Evolutionary conservation across 2,888 invertebrate species (phyloP).

Genomic region (Zaprionus bogoriensis): DNA sequence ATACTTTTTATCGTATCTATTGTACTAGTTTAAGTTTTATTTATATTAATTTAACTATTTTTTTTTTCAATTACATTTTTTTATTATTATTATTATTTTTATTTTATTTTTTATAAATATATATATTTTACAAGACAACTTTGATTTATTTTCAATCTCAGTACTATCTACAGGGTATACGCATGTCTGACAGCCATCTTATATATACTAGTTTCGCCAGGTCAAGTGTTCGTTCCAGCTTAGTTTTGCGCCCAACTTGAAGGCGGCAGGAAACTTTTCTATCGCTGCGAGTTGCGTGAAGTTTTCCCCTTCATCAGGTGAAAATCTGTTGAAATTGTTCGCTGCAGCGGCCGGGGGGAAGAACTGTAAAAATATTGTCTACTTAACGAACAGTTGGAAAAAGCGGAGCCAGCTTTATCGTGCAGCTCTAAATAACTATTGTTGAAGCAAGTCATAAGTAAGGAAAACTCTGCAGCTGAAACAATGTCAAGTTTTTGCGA

Average conservation of each 20-base stretch:
- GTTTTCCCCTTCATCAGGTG: slow-evolving; percentile 1
- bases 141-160: no score
- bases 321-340: slow-evolving; percentile 22
- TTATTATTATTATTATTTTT: no score
- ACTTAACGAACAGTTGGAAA: slow-evolving; percentile 1
- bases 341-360: slow-evolving; percentile 5
- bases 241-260: slow-evolving; percentile 34
- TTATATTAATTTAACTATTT: no score
- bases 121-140: no score
- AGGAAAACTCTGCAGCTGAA: neutral
- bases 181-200: neutral
- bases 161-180: slow-evolving; percentile 3
- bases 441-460: neutral
- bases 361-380: neutral
- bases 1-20: no score
- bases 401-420: neutral
- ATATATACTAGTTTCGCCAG: no score
- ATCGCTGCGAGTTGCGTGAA: slow-evolving; percentile 14
- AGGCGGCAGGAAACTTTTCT: slow-evolving; percentile 44
- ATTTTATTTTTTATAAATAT: no score
- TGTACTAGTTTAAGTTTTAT: no score
- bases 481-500: neutral
- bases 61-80: no score
- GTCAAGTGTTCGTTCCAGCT: slow-evolving; percentile 10
- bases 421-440: neutral